Evolutionary conservation across 2,888 invertebrate species (phyloP), one percentile per base, ranked within the genome.

Genomic region (Bellardia pandia): DNA sequence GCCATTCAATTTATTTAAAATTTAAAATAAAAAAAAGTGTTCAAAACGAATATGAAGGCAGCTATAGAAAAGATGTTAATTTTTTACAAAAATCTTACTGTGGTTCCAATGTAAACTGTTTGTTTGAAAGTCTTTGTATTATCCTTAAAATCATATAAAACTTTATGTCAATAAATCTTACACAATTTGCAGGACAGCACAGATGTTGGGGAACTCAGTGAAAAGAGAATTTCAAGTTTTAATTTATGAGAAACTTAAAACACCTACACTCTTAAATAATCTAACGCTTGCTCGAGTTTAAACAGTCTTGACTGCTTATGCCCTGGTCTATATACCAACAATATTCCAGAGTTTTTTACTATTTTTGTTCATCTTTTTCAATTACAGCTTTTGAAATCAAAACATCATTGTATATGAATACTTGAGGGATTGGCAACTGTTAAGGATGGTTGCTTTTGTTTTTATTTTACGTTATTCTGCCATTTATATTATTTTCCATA

Each of bases 311-410:
- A 37, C 3, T 37, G 4, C 2, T 6, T 11, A 11, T 45, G 7
- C n/a, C 51, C 62, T 64, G 14, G 8, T 40, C n/a, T 51, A 14
- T 16, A 42, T 30, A 9, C 45, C 45, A 45, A 11, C 9, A 45
- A 9, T 48, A 5, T 74, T 37, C 9, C 9, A 9, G 42, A 51
- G 9, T 40, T 40, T 2, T 33, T 8, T 8, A 37, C 23, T 42
- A 23, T 53, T n/a, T 30, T 30, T 37, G 37, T 37, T 53, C n/a
- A 30, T 30, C 2, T 60, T 30, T 78, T 69, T 69, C 60, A 79
- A 69, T 79, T 60, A 60, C 48, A 16, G 37, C 3, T 79, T 69
- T 37, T 37, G 78, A 60, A 79, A 62, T 77, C 78, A 79, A 37
- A 69, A 60, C n/a, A 69, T 79, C 60, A 48, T 37, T 33, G 48